Base-by-base conservation (phyloP, 2,888 invertebrate species). In the Epirrita christyi region DNA sequence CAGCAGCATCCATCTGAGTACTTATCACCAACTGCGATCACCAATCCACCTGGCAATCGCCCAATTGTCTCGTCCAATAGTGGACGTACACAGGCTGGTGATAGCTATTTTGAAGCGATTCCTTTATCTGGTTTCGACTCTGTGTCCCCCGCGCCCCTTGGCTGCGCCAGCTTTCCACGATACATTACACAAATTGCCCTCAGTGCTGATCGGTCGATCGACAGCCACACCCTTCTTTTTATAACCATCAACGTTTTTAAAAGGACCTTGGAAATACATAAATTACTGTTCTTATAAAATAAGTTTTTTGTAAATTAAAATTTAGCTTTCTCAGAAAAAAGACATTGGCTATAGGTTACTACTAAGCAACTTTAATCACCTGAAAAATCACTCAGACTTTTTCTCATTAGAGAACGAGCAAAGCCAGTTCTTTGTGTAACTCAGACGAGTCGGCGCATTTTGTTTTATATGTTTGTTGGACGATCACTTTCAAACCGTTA, bases 111-210 rank as follows among this genome's bases (percentile, higher is more conserved):
- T 6, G 4, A 29, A 29, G 8, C 29, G 1, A 6, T 1, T 29
- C 0, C 32, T 9, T 9, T 1, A 6, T 7, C 32, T 6, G 2
- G 9, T 32, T 8, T 32, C 7, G 9, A 9, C 32, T 9, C 32
- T 32, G 9, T 9, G 21, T n/a, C 27, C 27, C 21, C 46, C 46
- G 27, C 21, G 6, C 11, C 37, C 43, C 36, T 6, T 13, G 28
- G 14, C 36, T 15, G 59, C 28, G 69, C 66, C 72, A 65, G 60
- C 66, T 50, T 61, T 68, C 46, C 70, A 68, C 72, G 68, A 69
- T 68, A 70, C 72, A 66, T 68, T 70, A 67, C 67, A 69, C 72
- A 72, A 72, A 73, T 74, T 64, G 69, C 71, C 66, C 63, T 59
- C 66, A 53, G 58, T 58, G 21, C 9, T 8, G 27, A 46, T 47